Conservation (phyloP, 2,888 invertebrate genomes). For the Ormyrus nitidulus region DNA sequence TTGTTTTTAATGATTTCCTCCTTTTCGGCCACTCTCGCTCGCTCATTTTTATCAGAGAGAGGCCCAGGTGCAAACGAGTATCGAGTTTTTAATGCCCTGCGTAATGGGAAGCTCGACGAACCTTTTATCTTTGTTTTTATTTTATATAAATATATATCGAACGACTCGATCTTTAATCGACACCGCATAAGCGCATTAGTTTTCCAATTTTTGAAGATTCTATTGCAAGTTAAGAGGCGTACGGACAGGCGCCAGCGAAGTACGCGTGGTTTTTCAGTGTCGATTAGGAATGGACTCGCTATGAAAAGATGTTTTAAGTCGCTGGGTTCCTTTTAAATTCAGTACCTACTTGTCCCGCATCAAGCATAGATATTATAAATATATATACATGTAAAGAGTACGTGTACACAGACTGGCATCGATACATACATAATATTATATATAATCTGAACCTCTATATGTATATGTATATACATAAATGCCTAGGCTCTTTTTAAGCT, state of each 20-base stretch:
- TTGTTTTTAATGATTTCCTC: constrained; percentile 23
- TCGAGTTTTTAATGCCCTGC: constrained; percentile 28
- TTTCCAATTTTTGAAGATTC: constrained; percentile 55
- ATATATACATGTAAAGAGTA: constrained; percentile 57
- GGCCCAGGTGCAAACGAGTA: constrained; percentile 46
- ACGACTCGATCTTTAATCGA: constrained; percentile 48
- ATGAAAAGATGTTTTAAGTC: constrained; percentile 36
- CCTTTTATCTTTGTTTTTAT: constrained; percentile 29
- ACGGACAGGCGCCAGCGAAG: constrained; percentile 9
- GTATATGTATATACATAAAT: constrained; percentile 58
- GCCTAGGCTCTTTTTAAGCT: constrained; percentile 55
- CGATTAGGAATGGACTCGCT: constrained; percentile 50
- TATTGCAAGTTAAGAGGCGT: constrained; percentile 51
- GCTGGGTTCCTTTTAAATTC: constrained; percentile 48
- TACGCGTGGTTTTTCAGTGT: constrained; percentile 38
- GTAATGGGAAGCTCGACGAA: constrained; percentile 9
- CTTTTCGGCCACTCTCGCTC: constrained; percentile 38
- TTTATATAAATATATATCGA: constrained; percentile 37
- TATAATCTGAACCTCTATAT: constrained; percentile 48
- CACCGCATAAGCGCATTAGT: constrained; percentile 38
- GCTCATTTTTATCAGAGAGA: constrained; percentile 44
- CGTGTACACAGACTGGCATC: constrained; percentile 58
- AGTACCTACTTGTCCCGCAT: constrained; percentile 53
- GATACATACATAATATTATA: constrained; percentile 55
- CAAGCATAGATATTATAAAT: constrained; percentile 49